Conservation (phyloP, 1,140 invertebrate genomes). For the Myzus persicae region DNA sequence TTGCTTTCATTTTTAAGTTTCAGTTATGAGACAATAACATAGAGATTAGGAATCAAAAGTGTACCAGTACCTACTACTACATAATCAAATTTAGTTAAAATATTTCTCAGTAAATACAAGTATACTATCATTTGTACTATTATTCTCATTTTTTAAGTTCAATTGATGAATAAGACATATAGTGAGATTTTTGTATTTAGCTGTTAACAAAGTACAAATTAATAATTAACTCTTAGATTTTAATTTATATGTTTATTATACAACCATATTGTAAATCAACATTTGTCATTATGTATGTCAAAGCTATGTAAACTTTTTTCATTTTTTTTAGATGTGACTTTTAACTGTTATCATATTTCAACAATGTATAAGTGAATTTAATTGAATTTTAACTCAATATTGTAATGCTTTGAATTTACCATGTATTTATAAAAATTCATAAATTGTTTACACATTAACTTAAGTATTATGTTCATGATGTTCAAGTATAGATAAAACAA, state of each 20-base stretch:
- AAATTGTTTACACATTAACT: background rate
- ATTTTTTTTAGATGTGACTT: background rate
- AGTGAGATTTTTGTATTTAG: conserved; percentile 20
- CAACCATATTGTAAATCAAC: background rate
- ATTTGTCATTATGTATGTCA: background rate
- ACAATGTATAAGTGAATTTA: background rate
- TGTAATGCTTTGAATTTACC: background rate
- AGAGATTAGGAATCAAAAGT: background rate
- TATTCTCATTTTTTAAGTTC: background rate
- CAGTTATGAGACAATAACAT: background rate
- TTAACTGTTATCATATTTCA: background rate
- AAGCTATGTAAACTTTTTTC: background rate
- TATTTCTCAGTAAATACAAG: background rate
- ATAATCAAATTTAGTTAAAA: background rate
- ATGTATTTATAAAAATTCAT: background rate
- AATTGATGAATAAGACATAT: background rate
- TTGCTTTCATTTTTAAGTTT: background rate
- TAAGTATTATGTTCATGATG: background rate
- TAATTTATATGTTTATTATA: background rate
- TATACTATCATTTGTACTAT: background rate
- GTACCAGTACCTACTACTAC: background rate
- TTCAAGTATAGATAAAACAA: background rate
- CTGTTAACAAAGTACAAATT: conserved; percentile 24
- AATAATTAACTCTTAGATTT: background rate
- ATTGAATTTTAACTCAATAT: background rate